Percentiles rank a stretch among this genome's conserved stretches.
These are phyloP conservation scores for Myotis brandtii DNA, from an alignment of 2,113 vertebrate genomes.

Conservation along the genomic window DNA sequence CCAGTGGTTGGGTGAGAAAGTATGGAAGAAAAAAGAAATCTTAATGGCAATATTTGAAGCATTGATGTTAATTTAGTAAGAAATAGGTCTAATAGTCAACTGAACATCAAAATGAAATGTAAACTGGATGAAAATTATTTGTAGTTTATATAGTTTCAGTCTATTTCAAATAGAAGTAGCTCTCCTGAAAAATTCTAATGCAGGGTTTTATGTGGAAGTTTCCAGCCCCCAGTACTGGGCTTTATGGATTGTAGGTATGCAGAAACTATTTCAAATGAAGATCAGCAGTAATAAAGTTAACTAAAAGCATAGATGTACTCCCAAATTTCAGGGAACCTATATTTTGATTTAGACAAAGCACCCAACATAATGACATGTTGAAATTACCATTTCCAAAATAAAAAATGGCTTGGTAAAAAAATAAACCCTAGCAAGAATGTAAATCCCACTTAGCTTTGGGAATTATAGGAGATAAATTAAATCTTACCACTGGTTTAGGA, in stretches of 20 bases:
- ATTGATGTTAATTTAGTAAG: not conserved
- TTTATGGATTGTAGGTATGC: not conserved
- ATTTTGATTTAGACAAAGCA: slow-evolving; percentile 50
- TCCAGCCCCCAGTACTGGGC: not conserved
- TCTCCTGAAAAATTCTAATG: not conserved
- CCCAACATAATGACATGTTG: not conserved
- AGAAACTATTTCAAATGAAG: slow-evolving; percentile 35
- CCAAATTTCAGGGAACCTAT: not conserved
- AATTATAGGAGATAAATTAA: not conserved
- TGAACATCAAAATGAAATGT: slow-evolving; percentile 49
- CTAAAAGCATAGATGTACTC: not conserved
- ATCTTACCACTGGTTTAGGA: not conserved
- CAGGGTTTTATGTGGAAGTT: not conserved
- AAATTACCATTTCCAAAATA: slow-evolving; percentile 48
- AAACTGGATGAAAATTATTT: not conserved
- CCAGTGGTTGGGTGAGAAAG: not conserved
- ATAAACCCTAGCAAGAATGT: slow-evolving; percentile 2
- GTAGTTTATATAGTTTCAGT: slow-evolving; percentile 2
- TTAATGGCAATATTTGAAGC: not conserved
- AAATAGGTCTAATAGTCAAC: not conserved
- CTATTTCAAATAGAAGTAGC: not conserved
- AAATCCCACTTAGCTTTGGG: not conserved
- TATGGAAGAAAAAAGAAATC: not conserved
- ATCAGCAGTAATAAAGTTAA: not conserved
- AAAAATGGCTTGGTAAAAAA: not conserved